Percentiles rank a stretch among this genome's conserved stretches.
Evolutionary conservation across 2,888 invertebrate genomes (phyloP).

Genomic region (Acleris holmiana): DNA sequence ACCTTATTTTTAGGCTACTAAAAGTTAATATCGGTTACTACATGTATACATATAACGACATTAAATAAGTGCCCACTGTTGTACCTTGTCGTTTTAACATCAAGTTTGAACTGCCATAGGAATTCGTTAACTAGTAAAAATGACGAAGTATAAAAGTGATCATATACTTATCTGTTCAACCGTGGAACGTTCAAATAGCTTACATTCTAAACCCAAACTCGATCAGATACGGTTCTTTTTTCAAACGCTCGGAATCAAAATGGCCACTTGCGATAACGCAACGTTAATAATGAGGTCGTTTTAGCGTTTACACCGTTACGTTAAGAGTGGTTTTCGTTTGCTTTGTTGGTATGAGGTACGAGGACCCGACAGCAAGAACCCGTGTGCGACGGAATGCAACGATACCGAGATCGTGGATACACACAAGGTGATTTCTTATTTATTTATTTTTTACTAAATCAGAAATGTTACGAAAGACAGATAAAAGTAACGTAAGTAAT

Average conservation of each 20-base stretch:
- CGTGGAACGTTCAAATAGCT: not conserved
- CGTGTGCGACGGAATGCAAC: conserved; percentile 79
- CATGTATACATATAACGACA: not conserved
- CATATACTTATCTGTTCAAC: not conserved
- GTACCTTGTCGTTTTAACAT: too few relatives aligned
- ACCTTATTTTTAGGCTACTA: conserved; percentile 15
- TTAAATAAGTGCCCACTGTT: too few relatives aligned
- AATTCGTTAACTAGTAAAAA: too few relatives aligned
- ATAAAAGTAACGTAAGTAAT: too few relatives aligned
- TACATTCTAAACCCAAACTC: conserved; percentile 13
- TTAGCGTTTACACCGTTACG: not conserved
- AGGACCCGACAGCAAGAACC: conserved; percentile 67
- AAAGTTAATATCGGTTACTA: conserved; percentile 17
- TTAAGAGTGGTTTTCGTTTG: conserved; percentile 36
- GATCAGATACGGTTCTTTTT: conserved; percentile 42
- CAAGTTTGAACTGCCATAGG: too few relatives aligned
- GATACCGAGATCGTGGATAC: conserved; percentile 54
- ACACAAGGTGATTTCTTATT: conserved; percentile 52
- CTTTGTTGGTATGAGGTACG: conserved; percentile 27
- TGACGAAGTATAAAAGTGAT: not conserved
- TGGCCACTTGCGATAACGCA: conserved; percentile 23
- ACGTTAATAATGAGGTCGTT: conserved; percentile 3
- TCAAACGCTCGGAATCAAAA: conserved; percentile 25
- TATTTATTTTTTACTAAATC: too few relatives aligned
- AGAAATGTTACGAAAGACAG: too few relatives aligned